phyloP scores from a whole-genome alignment of 2,888 invertebrate genomes.

The Rhamnusium bicolor region DNA sequence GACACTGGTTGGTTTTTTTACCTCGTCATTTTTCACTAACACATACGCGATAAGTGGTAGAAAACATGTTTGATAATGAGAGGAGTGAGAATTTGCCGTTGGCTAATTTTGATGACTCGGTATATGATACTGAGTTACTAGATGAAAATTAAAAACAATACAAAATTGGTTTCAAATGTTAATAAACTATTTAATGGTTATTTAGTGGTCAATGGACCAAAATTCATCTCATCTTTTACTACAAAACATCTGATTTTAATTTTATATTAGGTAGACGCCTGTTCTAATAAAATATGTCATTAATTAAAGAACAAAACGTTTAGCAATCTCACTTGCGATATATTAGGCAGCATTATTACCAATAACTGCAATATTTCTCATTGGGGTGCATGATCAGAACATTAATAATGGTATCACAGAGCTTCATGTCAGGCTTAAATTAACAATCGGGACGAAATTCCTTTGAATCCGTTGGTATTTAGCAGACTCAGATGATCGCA shows the following conservation, averaged over 20 bases:
- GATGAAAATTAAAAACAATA: no score
- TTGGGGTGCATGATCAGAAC: neutral
- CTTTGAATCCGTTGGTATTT: constrained; percentile 11
- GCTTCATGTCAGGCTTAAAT: constrained; percentile 6
- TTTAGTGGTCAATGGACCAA: no score
- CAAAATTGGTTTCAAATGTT: no score
- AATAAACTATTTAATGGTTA: no score
- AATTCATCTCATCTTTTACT: neutral
- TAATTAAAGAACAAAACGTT: neutral
- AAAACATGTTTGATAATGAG: no score
- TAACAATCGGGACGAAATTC: constrained; percentile 9
- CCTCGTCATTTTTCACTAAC: no score
- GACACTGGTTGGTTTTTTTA: no score
- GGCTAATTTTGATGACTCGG: no score
- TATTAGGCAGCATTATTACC: neutral
- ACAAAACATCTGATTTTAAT: neutral
- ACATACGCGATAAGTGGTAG: no score
- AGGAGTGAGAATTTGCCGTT: no score
- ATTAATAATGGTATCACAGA: neutral
- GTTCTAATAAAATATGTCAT: neutral
- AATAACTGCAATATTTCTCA: neutral
- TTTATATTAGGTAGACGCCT: neutral
- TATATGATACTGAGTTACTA: no score
- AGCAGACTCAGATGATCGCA: neutral
- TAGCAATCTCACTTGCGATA: neutral